Conservation (phyloP, 2,888 invertebrate species). For the Apantesis nais region DNA sequence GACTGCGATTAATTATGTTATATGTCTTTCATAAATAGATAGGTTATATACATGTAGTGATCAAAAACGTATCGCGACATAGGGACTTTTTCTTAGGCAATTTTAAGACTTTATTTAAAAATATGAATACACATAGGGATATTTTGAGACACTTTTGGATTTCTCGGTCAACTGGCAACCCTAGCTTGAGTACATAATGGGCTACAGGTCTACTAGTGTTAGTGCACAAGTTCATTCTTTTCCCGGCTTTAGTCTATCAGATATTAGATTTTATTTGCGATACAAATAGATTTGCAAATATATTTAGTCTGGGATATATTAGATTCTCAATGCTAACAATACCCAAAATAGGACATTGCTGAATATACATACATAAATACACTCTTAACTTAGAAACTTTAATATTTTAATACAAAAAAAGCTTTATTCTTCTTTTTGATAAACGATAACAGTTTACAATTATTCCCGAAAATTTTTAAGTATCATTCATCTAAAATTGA, state of each 20-base stretch:
- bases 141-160: background rate
- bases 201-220: constrained; percentile 3
- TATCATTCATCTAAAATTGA: background rate
- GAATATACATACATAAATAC: too few relatives aligned
- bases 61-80: too few relatives aligned
- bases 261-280: background rate
- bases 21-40: too few relatives aligned
- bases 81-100: too few relatives aligned
- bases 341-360: background rate
- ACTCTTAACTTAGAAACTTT: too few relatives aligned
- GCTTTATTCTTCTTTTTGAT: background rate
- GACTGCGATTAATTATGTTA: too few relatives aligned
- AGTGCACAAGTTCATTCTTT: background rate
- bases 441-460: background rate
- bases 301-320: background rate
- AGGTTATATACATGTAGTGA: too few relatives aligned
- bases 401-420: too few relatives aligned
- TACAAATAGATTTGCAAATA: background rate
- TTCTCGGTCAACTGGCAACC: background rate
- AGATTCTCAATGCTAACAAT: background rate
- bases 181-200: constrained; percentile 34
- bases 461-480: background rate
- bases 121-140: background rate
- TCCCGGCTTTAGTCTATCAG: background rate
- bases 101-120: too few relatives aligned